Conservation (phyloP, 2,888 invertebrate species). For the Hymenopus coronatus region DNA sequence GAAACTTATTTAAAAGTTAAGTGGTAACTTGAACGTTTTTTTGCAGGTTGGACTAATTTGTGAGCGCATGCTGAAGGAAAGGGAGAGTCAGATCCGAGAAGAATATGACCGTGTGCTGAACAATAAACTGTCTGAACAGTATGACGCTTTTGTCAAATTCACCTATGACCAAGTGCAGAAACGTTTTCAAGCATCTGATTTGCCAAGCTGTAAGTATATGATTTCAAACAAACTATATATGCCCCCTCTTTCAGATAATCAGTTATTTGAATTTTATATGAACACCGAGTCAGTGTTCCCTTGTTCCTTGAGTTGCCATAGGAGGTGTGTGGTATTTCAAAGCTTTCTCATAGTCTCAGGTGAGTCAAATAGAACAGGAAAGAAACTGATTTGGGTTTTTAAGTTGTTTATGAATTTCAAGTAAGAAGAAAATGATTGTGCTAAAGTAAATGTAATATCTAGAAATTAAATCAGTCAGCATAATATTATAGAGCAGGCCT, state of each 20-base stretch:
- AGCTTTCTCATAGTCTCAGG: neutral
- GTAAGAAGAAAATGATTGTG: too few species aligned
- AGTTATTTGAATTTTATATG: too few species aligned
- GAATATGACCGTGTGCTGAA: conserved; percentile 93
- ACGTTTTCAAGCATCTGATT: conserved; percentile 52
- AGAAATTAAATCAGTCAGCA: too few species aligned
- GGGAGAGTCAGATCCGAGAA: conserved; percentile 88
- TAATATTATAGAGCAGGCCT: too few species aligned
- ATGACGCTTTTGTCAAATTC: conserved; percentile 97
- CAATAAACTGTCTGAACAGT: conserved; percentile 94
- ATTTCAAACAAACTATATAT: neutral
- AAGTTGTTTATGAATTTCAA: too few species aligned
- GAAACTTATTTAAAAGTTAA: neutral
- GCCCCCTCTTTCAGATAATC: too few species aligned
- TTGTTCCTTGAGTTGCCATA: too few species aligned
- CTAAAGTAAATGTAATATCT: too few species aligned
- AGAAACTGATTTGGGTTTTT: too few species aligned
- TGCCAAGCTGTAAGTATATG: conserved; percentile 39
- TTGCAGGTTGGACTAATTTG: conserved; percentile 91
- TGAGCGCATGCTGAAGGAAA: conserved; percentile 93
- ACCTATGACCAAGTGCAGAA: conserved; percentile 95
- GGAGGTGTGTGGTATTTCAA: too few species aligned
- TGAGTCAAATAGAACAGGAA: too few species aligned
- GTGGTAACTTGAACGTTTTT: neutral
- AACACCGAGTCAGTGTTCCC: too few species aligned